phyloP scores from a whole-genome alignment of 1,140 invertebrate species.

The Euschistus heros region DNA sequence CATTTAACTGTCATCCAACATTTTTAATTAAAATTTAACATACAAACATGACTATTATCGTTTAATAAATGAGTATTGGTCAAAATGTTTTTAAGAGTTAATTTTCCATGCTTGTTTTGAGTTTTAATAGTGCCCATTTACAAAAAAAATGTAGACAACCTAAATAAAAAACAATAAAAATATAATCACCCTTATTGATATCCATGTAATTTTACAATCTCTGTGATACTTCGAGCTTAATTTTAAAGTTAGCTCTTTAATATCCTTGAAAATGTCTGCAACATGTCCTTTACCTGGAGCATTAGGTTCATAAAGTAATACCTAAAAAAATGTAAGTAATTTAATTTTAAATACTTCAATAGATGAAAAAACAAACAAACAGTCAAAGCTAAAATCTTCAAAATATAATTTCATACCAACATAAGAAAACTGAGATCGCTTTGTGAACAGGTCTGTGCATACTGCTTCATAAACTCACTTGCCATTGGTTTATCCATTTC shows the following conservation, averaged over 20 bases:
- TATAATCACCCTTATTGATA: conserved; percentile 50
- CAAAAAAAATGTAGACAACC: too few relatives aligned
- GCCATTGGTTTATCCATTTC: conserved; percentile 40
- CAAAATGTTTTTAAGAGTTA: too few relatives aligned
- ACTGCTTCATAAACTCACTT: conserved; percentile 55
- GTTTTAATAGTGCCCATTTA: too few relatives aligned
- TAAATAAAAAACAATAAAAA: too few relatives aligned
- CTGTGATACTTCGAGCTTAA: conserved; percentile 57
- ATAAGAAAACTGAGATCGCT: conserved; percentile 66
- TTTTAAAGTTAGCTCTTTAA: conserved; percentile 50
- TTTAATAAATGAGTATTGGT: too few relatives aligned
- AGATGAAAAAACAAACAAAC: background rate
- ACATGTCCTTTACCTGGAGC: conserved; percentile 49
- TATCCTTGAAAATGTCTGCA: conserved; percentile 48
- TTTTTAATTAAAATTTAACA: too few relatives aligned
- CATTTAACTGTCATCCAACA: too few relatives aligned
- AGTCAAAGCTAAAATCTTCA: background rate
- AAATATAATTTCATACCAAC: conserved; percentile 40
- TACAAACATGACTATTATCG: too few relatives aligned
- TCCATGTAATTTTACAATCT: conserved; percentile 57
- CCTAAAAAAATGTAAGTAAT: conserved; percentile 37
- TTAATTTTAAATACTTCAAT: conserved; percentile 27
- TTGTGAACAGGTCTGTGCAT: conserved; percentile 55
- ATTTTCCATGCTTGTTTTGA: too few relatives aligned
- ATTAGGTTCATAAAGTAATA: conserved; percentile 46